A percentile compares a stretch with the other conserved stretches of the same genome.
These are phyloP conservation scores for Hydrolagus affinis DNA, from an alignment of 2,113 vertebrate genomes.

Conservation along the genomic window DNA sequence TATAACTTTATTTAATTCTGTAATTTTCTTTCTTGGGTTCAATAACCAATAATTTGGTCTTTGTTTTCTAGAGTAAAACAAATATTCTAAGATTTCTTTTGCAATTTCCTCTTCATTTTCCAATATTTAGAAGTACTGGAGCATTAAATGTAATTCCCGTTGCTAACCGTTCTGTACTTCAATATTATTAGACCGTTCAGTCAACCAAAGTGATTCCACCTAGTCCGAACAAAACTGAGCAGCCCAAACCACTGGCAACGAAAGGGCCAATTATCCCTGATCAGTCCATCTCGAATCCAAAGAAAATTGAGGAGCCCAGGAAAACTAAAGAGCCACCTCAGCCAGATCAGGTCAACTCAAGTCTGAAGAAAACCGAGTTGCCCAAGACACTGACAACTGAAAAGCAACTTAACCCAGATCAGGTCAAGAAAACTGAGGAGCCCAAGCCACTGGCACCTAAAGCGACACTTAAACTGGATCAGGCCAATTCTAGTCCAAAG, in stretches of 20 bases:
- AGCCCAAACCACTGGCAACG: slow-evolving; percentile 35
- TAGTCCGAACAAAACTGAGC: slow-evolving; percentile 46
- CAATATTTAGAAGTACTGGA: background rate
- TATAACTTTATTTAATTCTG: background rate
- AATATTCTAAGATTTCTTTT: background rate
- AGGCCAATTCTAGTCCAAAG: slow-evolving; percentile 39
- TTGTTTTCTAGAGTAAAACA: background rate
- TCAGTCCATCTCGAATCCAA: slow-evolving; percentile 36
- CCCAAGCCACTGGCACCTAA: slow-evolving; percentile 28
- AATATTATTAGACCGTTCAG: slow-evolving; percentile 38
- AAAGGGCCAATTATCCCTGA: too few relatives aligned
- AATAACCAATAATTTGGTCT: background rate
- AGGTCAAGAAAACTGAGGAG: slow-evolving; percentile 39
- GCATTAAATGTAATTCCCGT: background rate
- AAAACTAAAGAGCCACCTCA: background rate
- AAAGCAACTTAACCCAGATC: background rate
- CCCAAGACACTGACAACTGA: background rate
- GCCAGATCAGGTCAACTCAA: background rate
- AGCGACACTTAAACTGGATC: background rate
- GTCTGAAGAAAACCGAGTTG: slow-evolving; percentile 39
- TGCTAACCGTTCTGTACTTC: slow-evolving; percentile 13
- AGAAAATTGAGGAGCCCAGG: slow-evolving; percentile 44
- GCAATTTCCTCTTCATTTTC: background rate
- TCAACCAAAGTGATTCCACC: slow-evolving; percentile 36
- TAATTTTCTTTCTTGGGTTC: background rate